Evolutionary conservation across 2,797 vertebrate genomes (phyloP).

Genomic region (Acestrorhynchus altus): DNA sequence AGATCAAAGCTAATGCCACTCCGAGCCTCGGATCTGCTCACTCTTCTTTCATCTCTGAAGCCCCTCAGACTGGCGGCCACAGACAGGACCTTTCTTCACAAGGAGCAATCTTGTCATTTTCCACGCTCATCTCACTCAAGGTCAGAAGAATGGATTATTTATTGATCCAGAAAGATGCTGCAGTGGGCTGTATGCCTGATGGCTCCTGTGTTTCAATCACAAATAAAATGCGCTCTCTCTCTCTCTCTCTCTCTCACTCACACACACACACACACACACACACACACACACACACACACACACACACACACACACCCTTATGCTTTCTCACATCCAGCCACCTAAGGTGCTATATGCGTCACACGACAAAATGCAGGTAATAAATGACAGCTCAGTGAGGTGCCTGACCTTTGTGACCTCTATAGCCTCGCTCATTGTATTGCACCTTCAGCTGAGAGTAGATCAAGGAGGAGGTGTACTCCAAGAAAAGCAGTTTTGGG

Average conservation of each 20-base stretch:
- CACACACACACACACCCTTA: background rate
- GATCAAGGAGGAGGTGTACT: background rate
- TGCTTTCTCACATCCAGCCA: background rate
- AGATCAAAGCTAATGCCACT: constrained; percentile 65
- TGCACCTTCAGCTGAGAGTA: background rate
- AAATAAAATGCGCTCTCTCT: constrained; percentile 21
- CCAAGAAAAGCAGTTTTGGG: background rate
- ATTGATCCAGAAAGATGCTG: constrained; percentile 63
- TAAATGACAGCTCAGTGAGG: constrained; percentile 16
- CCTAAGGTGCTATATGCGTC: background rate
- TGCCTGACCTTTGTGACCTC: background rate
- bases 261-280: background rate
- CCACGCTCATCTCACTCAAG: constrained; percentile 58
- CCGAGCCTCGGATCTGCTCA: constrained; percentile 31
- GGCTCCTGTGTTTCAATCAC: constrained; percentile 51
- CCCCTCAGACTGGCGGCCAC: constrained; percentile 46
- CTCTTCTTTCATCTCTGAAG: constrained; percentile 59
- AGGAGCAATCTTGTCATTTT: constrained; percentile 62
- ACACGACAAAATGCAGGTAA: constrained; percentile 7
- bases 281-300: background rate
- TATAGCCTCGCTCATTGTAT: background rate
- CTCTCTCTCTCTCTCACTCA: background rate
- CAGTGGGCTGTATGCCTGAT: constrained; percentile 31
- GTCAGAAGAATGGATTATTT: constrained; percentile 62
- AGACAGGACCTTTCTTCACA: constrained; percentile 57